These are phyloP conservation scores for Limonius californicus DNA, from an alignment of 1,140 invertebrate genomes.

Conservation along the genomic window DNA sequence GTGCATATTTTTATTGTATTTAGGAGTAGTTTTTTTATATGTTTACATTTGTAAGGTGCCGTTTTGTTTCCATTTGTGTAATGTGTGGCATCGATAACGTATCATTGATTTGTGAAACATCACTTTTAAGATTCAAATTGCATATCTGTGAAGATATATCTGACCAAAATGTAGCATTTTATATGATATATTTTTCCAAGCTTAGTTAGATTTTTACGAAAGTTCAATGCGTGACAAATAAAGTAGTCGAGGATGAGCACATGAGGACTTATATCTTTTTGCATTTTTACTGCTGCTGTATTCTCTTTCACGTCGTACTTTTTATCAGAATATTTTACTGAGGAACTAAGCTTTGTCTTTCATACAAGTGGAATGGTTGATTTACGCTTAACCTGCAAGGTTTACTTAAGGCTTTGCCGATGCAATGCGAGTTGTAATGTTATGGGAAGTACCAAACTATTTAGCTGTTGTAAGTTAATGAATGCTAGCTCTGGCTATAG, in stretches of 20 bases:
- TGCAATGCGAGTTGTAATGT: not conserved
- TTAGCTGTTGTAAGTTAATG: conserved; percentile 6
- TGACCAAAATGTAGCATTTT: conserved; percentile 41
- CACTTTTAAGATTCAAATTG: conserved; percentile 10
- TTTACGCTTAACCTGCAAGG: not conserved
- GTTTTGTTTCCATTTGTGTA: not conserved
- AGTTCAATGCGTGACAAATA: conserved; percentile 26
- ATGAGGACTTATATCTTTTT: not conserved
- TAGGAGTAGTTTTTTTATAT: conserved; percentile 15
- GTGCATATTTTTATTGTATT: conserved; percentile 19
- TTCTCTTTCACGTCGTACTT: too few species aligned
- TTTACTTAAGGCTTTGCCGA: not conserved
- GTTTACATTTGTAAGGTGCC: not conserved
- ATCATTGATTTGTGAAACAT: conserved; percentile 22
- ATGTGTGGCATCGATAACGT: conserved; percentile 6
- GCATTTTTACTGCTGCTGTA: not conserved
- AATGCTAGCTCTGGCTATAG: not conserved
- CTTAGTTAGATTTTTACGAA: conserved; percentile 29
- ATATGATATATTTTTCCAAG: conserved; percentile 40
- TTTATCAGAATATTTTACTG: too few species aligned
- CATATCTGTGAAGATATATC: conserved; percentile 37
- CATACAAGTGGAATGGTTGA: not conserved
- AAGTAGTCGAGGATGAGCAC: conserved; percentile 14
- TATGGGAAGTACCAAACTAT: conserved; percentile 5
- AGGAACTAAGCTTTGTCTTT: not conserved